phyloP scores from a whole-genome alignment of 2,888 invertebrate genomes.

The Aleiodes testaceus region DNA sequence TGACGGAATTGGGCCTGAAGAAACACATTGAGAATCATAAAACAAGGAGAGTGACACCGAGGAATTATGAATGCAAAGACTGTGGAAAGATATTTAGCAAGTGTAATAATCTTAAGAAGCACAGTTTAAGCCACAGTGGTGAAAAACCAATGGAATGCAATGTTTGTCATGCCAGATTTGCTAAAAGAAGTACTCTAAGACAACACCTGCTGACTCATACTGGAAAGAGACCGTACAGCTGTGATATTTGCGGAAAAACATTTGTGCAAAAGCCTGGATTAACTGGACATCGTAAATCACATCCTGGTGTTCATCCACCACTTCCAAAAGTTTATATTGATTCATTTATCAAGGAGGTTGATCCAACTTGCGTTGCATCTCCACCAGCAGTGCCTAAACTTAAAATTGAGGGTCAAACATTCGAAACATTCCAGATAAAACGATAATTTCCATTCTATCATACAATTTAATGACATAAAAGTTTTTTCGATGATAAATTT shows the following conservation, averaged over 20 bases:
- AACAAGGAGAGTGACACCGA: constrained; percentile 18
- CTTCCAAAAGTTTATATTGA: constrained; percentile 57
- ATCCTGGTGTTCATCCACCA: constrained; percentile 61
- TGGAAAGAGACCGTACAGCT: constrained; percentile 60
- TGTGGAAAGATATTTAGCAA: constrained; percentile 50
- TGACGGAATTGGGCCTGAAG: background rate
- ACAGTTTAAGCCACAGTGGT: constrained; percentile 47
- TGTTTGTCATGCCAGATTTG: constrained; percentile 54
- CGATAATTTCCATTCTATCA: too few relatives aligned
- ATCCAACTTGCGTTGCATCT: background rate
- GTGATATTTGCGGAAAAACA: constrained; percentile 62
- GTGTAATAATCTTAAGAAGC: constrained; percentile 43
- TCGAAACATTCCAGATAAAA: too few relatives aligned
- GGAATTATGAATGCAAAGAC: constrained; percentile 49
- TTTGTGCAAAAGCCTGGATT: constrained; percentile 63
- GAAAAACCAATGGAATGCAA: constrained; percentile 46
- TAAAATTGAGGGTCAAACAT: constrained; percentile 56
- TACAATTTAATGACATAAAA: too few relatives aligned
- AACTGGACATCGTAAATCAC: constrained; percentile 60
- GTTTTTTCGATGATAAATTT: too few relatives aligned
- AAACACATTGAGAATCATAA: constrained; percentile 49
- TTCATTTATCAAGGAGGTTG: constrained; percentile 28
- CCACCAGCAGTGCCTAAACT: constrained; percentile 49
- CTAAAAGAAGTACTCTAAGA: constrained; percentile 54
- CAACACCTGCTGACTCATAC: constrained; percentile 63